A percentile compares a stretch with the other conserved stretches of the same genome.
Evolutionary conservation across 1,140 invertebrate genomes (phyloP).

Genomic region (Trachymyrmex cornetzi): DNA sequence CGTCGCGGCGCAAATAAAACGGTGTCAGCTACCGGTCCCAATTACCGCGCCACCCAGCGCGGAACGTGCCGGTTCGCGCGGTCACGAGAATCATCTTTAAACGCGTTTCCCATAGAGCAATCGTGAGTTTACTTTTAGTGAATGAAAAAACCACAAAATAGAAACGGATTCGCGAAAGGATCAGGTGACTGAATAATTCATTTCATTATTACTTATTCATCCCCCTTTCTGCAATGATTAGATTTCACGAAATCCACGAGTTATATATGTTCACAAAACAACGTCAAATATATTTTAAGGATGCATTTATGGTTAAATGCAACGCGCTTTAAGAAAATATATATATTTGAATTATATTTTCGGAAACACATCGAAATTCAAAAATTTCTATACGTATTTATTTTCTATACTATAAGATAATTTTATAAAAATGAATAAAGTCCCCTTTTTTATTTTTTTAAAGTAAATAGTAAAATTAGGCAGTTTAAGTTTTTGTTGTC

Average conservation of each 20-base stretch:
- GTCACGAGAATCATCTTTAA: constrained; percentile 70
- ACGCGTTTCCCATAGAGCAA: constrained; percentile 64
- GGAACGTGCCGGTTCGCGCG: constrained; percentile 66
- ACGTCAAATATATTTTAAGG: background rate
- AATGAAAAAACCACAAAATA: constrained; percentile 3
- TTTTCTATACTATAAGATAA: background rate
- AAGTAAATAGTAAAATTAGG: background rate
- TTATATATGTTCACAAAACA: background rate
- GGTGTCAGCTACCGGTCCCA: constrained; percentile 73
- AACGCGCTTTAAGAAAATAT: background rate
- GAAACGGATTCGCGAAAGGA: constrained; percentile 46
- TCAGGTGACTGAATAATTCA: background rate
- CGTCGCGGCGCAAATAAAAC: constrained; percentile 72
- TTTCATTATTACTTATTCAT: background rate
- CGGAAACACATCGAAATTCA: background rate
- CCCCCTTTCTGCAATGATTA: background rate
- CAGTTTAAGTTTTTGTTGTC: background rate
- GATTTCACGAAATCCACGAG: background rate
- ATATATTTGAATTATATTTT: background rate
- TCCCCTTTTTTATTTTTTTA: background rate
- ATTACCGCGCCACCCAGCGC: constrained; percentile 67
- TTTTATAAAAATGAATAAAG: background rate
- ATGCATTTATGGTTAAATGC: background rate
- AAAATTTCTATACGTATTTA: background rate
- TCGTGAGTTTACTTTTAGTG: background rate